Evolutionary conservation across 2,113 vertebrate species (phyloP).

Genomic region (Misgurnus mizolepis): DNA sequence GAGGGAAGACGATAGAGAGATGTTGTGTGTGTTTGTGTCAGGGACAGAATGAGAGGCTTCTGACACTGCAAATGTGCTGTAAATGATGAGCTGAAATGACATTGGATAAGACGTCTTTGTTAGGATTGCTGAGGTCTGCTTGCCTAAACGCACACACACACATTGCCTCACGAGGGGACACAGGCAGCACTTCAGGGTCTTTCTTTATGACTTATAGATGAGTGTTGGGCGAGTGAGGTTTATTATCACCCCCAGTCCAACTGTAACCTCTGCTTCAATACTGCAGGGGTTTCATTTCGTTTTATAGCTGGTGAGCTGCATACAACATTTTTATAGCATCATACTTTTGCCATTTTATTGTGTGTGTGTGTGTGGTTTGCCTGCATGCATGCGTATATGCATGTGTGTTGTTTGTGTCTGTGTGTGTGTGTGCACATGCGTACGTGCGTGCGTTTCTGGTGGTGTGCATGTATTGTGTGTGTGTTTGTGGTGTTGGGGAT

Average conservation of each 20-base stretch:
- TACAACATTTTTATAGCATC: neutral
- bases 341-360: no score
- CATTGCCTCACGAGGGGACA: conserved; percentile 65
- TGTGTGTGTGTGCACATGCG: no score
- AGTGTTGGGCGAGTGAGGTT: conserved; percentile 49
- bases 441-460: no score
- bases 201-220: conserved; percentile 73
- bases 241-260: conserved; percentile 51
- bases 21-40: neutral
- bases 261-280: conserved; percentile 34
- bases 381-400: no score
- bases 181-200: conserved; percentile 62
- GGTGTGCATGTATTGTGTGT: no score
- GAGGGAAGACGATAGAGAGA: conserved; percentile 4
- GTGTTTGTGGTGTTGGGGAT: no score
- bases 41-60: neutral
- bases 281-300: conserved; percentile 24
- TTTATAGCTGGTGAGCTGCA: neutral
- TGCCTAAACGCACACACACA: conserved; percentile 24
- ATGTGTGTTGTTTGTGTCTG: no score
- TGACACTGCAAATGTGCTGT: neutral
- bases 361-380: no score
- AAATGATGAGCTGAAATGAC: neutral
- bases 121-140: conserved; percentile 63
- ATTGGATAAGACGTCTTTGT: neutral